These are phyloP conservation scores for Amphiprion ocellaris DNA, from an alignment of 2,113 vertebrate genomes.

Conservation along the genomic window DNA sequence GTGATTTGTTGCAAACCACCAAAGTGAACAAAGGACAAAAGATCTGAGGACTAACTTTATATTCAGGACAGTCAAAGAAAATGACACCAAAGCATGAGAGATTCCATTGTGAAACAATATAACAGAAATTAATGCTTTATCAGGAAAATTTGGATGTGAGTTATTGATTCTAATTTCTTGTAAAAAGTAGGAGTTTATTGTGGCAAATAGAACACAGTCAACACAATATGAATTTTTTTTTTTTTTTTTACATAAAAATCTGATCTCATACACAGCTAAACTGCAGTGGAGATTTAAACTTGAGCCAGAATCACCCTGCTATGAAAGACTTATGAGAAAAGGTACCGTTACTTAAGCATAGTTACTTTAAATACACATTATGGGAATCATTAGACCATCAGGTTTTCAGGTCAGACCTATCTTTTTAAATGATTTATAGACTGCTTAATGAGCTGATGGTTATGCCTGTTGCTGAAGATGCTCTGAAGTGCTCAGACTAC, in stretches of 20 bases:
- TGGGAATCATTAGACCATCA: conserved; percentile 2
- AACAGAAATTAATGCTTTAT: not conserved
- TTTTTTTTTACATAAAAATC: conserved; percentile 27
- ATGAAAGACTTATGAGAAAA: conserved; percentile 19
- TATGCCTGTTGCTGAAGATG: conserved; percentile 36
- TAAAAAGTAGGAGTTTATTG: not conserved
- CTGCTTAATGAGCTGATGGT: conserved; percentile 34
- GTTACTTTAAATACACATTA: not conserved
- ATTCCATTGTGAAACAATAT: too few relatives aligned
- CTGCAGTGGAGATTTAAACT: conserved; percentile 11
- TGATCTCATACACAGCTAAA: conserved; percentile 33
- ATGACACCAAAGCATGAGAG: not conserved
- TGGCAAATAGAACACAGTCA: conserved; percentile 13
- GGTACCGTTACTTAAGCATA: conserved; percentile 3
- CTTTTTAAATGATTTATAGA: conserved; percentile 42
- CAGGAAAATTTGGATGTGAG: not conserved
- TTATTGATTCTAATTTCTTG: conserved; percentile 6
- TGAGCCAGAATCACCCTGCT: conserved; percentile 1
- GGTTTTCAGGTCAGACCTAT: conserved; percentile 28
- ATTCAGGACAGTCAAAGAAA: not conserved
- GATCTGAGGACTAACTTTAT: not conserved
- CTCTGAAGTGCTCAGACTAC: conserved; percentile 41
- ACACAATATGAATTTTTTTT: conserved; percentile 24
- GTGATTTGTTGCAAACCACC: not conserved
- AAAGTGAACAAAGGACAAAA: not conserved